phyloP scores from a whole-genome alignment of 2,888 invertebrate genomes.

The Zhengitettix transpicula region DNA sequence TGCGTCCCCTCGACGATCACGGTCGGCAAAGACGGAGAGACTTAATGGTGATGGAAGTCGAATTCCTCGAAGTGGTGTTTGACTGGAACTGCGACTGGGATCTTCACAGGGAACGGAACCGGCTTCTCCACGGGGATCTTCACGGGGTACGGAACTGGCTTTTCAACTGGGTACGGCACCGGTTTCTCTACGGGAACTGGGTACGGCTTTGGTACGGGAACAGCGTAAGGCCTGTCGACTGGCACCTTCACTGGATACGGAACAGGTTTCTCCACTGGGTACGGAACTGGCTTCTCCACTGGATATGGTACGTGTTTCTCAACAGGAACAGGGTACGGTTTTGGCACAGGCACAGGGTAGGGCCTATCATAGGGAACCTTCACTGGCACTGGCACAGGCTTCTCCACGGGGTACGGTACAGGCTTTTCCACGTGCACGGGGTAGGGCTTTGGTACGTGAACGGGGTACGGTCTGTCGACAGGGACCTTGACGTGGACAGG shows the following conservation, averaged over 20 bases:
- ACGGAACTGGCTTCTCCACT: slow-evolving; percentile 53
- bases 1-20: too few species aligned
- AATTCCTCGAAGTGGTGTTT: slow-evolving; percentile 20
- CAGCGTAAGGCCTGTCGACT: slow-evolving; percentile 42
- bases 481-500: slow-evolving; percentile 40
- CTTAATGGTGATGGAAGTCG: too few species aligned
- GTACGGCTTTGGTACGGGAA: slow-evolving; percentile 41
- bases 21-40: too few species aligned
- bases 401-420: slow-evolving; percentile 31
- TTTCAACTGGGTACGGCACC: slow-evolving; percentile 51
- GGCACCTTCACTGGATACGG: slow-evolving; percentile 60
- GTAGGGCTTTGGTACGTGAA: slow-evolving; percentile 33
- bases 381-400: slow-evolving; percentile 48
- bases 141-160: slow-evolving; percentile 32
- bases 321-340: slow-evolving; percentile 52
- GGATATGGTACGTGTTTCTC: slow-evolving; percentile 42
- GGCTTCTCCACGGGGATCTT: slow-evolving; percentile 16
- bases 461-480: slow-evolving; percentile 21
- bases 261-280: slow-evolving; percentile 61
- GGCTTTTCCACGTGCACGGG: slow-evolving; percentile 35
- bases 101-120: slow-evolving; percentile 37
- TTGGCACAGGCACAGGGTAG: slow-evolving; percentile 49
- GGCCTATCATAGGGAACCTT: slow-evolving; percentile 50
- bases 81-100: slow-evolving; percentile 41
- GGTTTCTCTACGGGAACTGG: slow-evolving; percentile 34